Percentiles rank a stretch among this genome's conserved stretches.
These are phyloP conservation scores for Propithecus deckenii DNA, from an alignment of 2,797 vertebrate genomes.

Conservation along the genomic window DNA sequence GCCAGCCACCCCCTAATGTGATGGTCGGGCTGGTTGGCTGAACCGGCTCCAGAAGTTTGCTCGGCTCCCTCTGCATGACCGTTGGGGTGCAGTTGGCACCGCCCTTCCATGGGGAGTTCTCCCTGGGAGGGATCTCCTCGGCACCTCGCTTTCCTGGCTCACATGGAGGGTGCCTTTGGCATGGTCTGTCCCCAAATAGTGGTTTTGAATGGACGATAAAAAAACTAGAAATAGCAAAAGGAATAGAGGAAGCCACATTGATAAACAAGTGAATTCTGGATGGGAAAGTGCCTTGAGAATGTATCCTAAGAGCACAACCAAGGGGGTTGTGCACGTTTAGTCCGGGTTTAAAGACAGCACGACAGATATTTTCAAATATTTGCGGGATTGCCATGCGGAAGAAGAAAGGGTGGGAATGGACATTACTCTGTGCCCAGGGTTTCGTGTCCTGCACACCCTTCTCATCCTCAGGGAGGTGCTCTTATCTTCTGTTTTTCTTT, in stretches of 20 bases:
- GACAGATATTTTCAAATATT: neutral
- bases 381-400: neutral
- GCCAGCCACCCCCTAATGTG: accelerated
- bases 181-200: neutral
- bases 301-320: neutral
- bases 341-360: neutral
- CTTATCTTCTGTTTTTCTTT: neutral
- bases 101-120: neutral
- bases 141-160: neutral
- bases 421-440: accelerated
- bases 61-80: accelerated
- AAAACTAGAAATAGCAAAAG: neutral
- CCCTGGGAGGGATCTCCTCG: neutral
- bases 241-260: neutral
- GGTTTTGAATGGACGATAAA: neutral
- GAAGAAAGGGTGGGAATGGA: neutral
- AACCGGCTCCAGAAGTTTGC: too few species aligned
- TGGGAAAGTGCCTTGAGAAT: neutral
- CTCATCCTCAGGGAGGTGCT: neutral
- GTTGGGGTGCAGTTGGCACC: neutral
- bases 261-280: neutral
- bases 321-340: neutral
- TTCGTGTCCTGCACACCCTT: accelerated
- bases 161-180: accelerated
- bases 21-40: accelerated